Base-by-base conservation (phyloP, 2,113 vertebrate species). In the Garra rufa region DNA sequence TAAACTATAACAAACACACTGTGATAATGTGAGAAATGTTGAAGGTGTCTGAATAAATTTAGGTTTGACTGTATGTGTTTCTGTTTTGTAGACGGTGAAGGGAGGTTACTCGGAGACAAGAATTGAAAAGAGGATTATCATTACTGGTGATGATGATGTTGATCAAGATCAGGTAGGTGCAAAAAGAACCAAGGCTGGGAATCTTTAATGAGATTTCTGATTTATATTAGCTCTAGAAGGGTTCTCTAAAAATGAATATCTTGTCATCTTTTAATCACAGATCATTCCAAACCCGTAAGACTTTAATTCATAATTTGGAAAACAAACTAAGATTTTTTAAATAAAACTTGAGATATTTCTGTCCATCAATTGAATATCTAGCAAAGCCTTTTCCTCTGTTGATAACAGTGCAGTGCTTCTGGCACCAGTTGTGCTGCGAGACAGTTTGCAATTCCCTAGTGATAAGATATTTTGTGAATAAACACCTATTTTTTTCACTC, bases 81-180 rank as follows among this genome's bases (percentile, higher is more conserved):
- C 83, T 61, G 38, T 93, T 70, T 91, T 89, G 14, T 93, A 99
- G 98, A 99, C 98, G 74, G 98, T 99, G 94, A 99, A 99, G 95
- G 98, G 98, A 84, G 98, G 98, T 26, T 99, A 99, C 91, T 99
- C 98, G 0, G 98, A 99, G 93, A 99, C 98, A 0, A 96, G 98
- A 88, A 99, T 99, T 44, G 98, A 99, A 94, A 99, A 99, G 90
- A 95, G 98, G 91, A 99, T 99, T 92, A 99, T 99, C 88, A 99
- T 99, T 91, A 99, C 98, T 1, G 98, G 98, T 88, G 98, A 99
- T 57, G 98, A 99, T 91, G 98, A 99, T 17, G 98, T 99, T 48
- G 98, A 99, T 90, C 98, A 99, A 94, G 97, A 99, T 84, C 98
- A 99, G 96, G 98, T 99, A 93, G 90, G 87, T 59, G 43, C 9